Percentiles rank a stretch among this genome's conserved stretches.
phyloP scores from a whole-genome alignment of 2,797 vertebrate species.

The Calcarius lapponicus region DNA sequence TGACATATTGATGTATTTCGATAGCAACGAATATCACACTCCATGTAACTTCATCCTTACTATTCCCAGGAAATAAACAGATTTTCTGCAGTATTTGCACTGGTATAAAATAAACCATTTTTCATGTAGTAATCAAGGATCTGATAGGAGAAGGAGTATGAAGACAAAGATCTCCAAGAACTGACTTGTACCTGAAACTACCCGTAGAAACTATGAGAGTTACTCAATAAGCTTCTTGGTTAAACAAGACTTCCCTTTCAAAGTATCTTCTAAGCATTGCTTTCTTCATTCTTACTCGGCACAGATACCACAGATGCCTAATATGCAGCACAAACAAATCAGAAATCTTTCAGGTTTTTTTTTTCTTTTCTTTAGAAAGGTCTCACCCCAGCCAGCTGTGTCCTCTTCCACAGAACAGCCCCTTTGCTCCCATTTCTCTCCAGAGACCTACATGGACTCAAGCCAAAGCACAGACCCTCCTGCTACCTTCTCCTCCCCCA shows the following conservation, averaged over 20 bases:
- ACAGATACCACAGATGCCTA: not conserved
- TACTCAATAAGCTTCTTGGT: not conserved
- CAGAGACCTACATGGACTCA: not conserved
- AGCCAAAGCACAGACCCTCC: not conserved
- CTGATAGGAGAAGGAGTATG: not conserved
- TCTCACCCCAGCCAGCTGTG: not conserved
- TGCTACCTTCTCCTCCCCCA: not conserved
- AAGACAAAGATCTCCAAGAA: not conserved
- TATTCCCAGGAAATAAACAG: not conserved
- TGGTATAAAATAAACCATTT: not conserved
- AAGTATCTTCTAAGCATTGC: not conserved
- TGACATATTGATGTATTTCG: slow-evolving; percentile 5
- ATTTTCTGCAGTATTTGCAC: not conserved
- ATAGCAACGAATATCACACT: slow-evolving; percentile 7
- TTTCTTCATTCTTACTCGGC: not conserved
- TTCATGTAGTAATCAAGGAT: not conserved
- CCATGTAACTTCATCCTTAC: not conserved
- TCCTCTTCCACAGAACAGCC: not conserved
- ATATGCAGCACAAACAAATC: not conserved
- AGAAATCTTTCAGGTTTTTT: not conserved
- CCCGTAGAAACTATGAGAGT: not conserved
- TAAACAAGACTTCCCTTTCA: not conserved
- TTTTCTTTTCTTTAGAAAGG: not conserved
- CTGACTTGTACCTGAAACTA: not conserved
- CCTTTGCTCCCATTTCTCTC: not conserved